Conservation (phyloP, 2,888 invertebrate species). For the Megalurothrips usitatus region DNA sequence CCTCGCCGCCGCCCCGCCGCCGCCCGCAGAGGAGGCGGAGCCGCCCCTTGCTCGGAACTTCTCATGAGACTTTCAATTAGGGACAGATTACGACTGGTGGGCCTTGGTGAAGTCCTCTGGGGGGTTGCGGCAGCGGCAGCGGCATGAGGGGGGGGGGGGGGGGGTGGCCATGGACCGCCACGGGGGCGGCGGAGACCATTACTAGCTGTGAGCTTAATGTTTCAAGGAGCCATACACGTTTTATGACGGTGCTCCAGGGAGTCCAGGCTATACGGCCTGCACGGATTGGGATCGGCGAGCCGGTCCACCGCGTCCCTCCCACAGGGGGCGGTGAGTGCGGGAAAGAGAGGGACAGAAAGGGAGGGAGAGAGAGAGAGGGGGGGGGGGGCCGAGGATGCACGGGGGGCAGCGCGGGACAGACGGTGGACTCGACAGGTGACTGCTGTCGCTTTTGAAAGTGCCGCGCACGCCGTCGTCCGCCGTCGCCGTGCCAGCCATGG, state of each 20-base stretch:
- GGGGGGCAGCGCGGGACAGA: neutral
- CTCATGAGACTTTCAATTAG: conserved; percentile 26
- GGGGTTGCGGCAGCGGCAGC: neutral
- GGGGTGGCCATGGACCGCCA: neutral
- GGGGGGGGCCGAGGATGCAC: neutral
- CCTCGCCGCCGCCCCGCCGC: neutral
- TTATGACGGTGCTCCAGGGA: too few relatives aligned
- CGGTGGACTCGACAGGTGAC: neutral
- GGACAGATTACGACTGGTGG: conserved; percentile 8
- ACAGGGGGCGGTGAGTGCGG: neutral
- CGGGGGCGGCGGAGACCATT: too few relatives aligned
- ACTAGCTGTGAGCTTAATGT: too few relatives aligned
- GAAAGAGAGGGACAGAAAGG: neutral
- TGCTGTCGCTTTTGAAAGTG: neutral
- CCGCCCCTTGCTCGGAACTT: neutral
- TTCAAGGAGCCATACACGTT: too few relatives aligned
- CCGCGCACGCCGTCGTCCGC: too few relatives aligned
- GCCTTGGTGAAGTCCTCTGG: neutral
- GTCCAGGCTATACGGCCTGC: too few relatives aligned
- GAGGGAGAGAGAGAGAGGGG: neutral
- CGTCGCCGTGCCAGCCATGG: neutral
- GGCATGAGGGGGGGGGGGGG: neutral
- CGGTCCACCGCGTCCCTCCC: neutral
- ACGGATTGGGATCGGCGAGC: too few relatives aligned
- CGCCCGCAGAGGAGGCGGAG: neutral